These are phyloP conservation scores for Drosophila mulleri DNA, from an alignment of 2,888 invertebrate genomes.

Conservation along the genomic window DNA sequence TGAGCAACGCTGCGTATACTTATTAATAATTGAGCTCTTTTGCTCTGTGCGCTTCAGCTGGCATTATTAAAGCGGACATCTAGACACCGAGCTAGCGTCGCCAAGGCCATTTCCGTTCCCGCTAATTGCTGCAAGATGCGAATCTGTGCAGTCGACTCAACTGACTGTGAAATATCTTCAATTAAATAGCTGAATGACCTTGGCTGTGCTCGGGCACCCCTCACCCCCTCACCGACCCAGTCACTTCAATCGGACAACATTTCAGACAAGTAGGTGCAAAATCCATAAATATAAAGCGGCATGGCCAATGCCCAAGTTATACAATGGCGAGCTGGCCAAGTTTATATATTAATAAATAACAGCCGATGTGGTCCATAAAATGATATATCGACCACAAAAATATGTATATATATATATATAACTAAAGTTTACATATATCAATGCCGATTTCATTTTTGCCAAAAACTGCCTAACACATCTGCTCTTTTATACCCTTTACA, in stretches of 20 bases:
- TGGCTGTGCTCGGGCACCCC: too few relatives aligned
- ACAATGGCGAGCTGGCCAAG: neutral
- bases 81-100: neutral
- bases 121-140: neutral
- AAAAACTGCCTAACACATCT: conserved; percentile 12
- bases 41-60: neutral
- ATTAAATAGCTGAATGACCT: neutral
- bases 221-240: neutral
- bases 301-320: neutral
- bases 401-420: neutral
- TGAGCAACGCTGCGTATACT: neutral
- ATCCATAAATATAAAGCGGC: neutral
- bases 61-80: neutral
- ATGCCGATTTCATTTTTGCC: conserved; percentile 1
- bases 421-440: conserved; percentile 7
- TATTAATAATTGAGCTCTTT: conserved; percentile 20
- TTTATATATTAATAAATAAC: neutral
- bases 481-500: neutral
- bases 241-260: neutral
- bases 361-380: conserved; percentile 2
- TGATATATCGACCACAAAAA: conserved; percentile 8
- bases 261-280: neutral
- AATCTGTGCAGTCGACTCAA: neutral
- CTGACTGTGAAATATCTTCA: neutral
- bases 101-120: conserved; percentile 10